Conservation (phyloP, 2,113 vertebrate genomes). For the Microcebus murinus region DNA sequence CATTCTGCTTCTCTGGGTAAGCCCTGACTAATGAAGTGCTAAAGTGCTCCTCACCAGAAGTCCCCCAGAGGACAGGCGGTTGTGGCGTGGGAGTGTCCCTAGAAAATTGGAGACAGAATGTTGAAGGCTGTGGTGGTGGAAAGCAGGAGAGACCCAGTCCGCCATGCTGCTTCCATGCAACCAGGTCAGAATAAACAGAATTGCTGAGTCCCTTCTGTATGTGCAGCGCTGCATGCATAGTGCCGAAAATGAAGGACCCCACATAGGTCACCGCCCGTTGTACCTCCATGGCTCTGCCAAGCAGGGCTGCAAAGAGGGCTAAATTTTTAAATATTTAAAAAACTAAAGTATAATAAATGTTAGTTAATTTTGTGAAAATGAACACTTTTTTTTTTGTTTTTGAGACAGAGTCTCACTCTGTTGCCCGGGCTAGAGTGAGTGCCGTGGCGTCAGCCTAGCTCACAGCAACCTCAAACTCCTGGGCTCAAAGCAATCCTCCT, state of each 20-base stretch:
- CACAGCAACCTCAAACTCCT: no score
- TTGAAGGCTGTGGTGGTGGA: not conserved
- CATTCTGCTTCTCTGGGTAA: not conserved
- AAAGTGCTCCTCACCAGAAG: not conserved
- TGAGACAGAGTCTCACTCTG: no score
- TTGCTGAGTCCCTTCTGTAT: not conserved
- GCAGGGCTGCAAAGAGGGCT: not conserved
- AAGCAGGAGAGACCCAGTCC: not conserved
- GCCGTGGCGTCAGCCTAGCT: no score
- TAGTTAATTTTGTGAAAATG: not conserved
- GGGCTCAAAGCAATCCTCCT: no score
- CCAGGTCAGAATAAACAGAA: not conserved
- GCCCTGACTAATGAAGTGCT: not conserved
- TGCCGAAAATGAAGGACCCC: not conserved
- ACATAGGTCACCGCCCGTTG: not conserved
- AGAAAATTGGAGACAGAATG: not conserved
- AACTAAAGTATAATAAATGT: not conserved
- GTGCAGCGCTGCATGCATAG: no score
- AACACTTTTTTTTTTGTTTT: not conserved
- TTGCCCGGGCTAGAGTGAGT: no score
- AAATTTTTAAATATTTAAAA: not conserved
- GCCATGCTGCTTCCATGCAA: not conserved
- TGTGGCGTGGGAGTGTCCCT: not conserved
- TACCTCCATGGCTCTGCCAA: not conserved
- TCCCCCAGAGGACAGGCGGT: no score